phyloP scores from a whole-genome alignment of 2,888 invertebrate species.

The Nomada flava region DNA sequence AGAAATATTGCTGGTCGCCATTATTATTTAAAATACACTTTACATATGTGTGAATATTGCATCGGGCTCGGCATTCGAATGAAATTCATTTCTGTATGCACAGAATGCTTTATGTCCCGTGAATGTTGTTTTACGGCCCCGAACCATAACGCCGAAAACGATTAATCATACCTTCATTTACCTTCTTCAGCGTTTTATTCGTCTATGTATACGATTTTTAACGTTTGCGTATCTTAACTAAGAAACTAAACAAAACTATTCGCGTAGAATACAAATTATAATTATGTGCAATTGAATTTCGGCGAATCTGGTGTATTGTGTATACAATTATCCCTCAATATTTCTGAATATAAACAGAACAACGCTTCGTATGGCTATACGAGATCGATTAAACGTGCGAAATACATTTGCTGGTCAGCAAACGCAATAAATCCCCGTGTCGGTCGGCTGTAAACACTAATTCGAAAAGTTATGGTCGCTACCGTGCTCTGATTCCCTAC shows the following conservation, averaged over 20 bases:
- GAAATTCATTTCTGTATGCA: slow-evolving; percentile 3
- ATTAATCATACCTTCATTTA: neutral
- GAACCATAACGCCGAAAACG: neutral
- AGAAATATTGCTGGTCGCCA: neutral
- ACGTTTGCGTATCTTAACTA: no score
- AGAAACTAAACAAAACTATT: no score
- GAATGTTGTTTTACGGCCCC: neutral
- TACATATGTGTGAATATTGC: neutral
- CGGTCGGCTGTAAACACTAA: slow-evolving; percentile 15
- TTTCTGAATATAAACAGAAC: neutral
- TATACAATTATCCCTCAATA: no score
- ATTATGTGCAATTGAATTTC: no score
- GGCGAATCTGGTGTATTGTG: no score
- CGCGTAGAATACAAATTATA: no score
- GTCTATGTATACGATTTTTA: no score
- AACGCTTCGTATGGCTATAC: slow-evolving; percentile 1
- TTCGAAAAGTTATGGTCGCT: slow-evolving; percentile 9
- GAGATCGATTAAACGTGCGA: slow-evolving; percentile 27
- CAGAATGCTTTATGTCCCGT: slow-evolving; percentile 5
- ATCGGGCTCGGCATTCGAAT: neutral
- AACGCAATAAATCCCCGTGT: slow-evolving; percentile 32
- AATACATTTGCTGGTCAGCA: slow-evolving; percentile 28
- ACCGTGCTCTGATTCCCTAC: neutral
- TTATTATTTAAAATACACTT: neutral
- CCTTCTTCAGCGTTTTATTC: no score